phyloP scores from a whole-genome alignment of 2,888 invertebrate species.

The Steinernema carpocapsae region DNA sequence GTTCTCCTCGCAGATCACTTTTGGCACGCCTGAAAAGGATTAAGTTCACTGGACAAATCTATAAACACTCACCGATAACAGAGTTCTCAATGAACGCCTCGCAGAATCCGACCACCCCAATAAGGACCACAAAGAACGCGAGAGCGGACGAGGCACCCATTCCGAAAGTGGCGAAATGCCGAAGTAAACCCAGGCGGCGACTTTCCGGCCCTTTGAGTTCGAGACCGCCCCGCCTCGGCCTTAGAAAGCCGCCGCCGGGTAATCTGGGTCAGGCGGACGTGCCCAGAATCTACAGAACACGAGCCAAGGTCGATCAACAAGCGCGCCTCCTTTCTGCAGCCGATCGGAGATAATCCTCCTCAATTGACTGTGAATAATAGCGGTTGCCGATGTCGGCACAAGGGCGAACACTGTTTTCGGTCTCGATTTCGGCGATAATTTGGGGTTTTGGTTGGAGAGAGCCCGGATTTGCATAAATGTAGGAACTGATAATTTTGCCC shows the following conservation, averaged over 20 bases:
- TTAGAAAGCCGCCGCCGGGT: constrained; percentile 15
- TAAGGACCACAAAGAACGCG: not conserved
- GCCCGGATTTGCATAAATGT: too few relatives aligned
- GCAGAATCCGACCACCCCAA: not conserved
- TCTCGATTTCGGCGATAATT: not conserved
- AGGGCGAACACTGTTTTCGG: constrained; percentile 27
- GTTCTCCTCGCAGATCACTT: constrained; percentile 67
- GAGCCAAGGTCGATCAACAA: constrained; percentile 32
- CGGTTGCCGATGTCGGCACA: constrained; percentile 16
- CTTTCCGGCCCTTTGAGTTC: constrained; percentile 9
- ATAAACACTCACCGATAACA: constrained; percentile 47
- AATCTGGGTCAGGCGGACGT: constrained; percentile 29
- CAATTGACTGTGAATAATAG: constrained; percentile 33
- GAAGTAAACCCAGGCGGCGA: not conserved
- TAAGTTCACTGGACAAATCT: not conserved
- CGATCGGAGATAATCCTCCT: constrained; percentile 21
- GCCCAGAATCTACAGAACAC: too few relatives aligned
- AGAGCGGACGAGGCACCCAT: not conserved
- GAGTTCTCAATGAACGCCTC: constrained; percentile 46
- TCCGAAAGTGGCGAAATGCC: constrained; percentile 5
- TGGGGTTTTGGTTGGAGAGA: too few relatives aligned
- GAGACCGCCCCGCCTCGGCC: constrained; percentile 22
- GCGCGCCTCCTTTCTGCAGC: constrained; percentile 17
- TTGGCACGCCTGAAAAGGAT: constrained; percentile 60
- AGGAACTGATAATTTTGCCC: too few relatives aligned